A percentile compares a stretch with the other conserved stretches of the same genome.
Conservation (phyloP, 2,888 invertebrate species). For the Heliconius charithonia region DNA sequence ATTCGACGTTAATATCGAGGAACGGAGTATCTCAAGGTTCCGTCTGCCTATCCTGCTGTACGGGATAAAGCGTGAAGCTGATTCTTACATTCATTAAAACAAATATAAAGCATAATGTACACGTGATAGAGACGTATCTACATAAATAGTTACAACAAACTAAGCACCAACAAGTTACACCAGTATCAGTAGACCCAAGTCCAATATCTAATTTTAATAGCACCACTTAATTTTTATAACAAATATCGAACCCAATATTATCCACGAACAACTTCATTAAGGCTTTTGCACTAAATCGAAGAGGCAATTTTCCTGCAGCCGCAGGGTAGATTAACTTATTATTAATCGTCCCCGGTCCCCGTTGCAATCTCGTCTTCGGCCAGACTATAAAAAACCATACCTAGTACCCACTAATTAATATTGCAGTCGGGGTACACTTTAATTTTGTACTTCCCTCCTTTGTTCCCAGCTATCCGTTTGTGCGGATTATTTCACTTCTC, state of each 20-base stretch:
- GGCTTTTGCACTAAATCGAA: slow-evolving; percentile 42
- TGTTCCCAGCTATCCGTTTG: slow-evolving; percentile 54
- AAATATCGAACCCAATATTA: slow-evolving; percentile 10
- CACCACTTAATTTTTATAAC: slow-evolving; percentile 1
- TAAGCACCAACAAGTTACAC: neutral
- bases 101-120: too few species aligned
- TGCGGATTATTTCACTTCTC: slow-evolving; percentile 36
- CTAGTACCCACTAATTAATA: slow-evolving; percentile 60
- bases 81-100: too few species aligned
- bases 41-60: too few species aligned
- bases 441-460: slow-evolving; percentile 60
- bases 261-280: slow-evolving; percentile 32
- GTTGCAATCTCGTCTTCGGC: slow-evolving; percentile 55
- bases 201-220: neutral
- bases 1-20: too few species aligned
- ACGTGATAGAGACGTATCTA: too few species aligned
- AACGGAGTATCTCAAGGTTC: too few species aligned
- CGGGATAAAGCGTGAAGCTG: too few species aligned
- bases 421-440: slow-evolving; percentile 53
- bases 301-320: slow-evolving; percentile 61
- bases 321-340: slow-evolving; percentile 66
- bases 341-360: slow-evolving; percentile 63
- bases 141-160: too few species aligned
- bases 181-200: neutral
- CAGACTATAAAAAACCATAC: slow-evolving; percentile 63